phyloP scores from a whole-genome alignment of 2,113 vertebrate genomes.

The Choloepus hoffmanni region DNA sequence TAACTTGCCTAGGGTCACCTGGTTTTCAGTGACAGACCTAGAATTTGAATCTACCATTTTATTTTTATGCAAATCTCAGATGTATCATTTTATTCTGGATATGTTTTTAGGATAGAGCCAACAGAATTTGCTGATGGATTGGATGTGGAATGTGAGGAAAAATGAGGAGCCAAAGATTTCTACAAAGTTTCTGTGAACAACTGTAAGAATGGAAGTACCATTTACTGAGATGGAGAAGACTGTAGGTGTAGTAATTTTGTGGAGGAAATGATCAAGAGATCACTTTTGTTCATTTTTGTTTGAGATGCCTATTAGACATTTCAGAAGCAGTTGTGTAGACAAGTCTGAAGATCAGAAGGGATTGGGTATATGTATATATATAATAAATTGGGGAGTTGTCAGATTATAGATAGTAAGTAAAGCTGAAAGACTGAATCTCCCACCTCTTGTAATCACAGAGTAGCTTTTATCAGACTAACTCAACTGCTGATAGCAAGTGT shows the following conservation, averaged over 20 bases:
- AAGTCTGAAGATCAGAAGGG: background rate
- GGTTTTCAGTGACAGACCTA: background rate
- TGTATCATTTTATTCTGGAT: background rate
- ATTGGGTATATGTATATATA: background rate
- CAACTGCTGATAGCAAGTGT: slow-evolving; percentile 24
- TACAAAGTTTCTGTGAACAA: background rate
- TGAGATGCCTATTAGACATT: slow-evolving; percentile 1
- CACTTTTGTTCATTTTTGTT: background rate
- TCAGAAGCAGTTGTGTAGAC: background rate
- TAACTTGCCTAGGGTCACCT: background rate
- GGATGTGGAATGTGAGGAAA: background rate
- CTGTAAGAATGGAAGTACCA: background rate
- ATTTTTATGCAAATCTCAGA: slow-evolving; percentile 3
- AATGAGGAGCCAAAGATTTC: background rate
- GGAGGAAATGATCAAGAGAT: background rate
- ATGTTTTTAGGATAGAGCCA: background rate
- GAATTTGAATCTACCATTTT: background rate
- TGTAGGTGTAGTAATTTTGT: background rate
- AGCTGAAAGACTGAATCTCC: background rate
- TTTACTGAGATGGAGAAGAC: background rate
- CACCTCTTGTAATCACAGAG: slow-evolving; percentile 15
- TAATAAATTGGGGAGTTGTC: background rate
- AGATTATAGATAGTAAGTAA: slow-evolving; percentile 19
- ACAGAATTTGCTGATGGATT: background rate
- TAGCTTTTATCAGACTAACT: background rate